Base-by-base conservation (phyloP, 1,140 invertebrate species). In the Drosophila leontia region DNA sequence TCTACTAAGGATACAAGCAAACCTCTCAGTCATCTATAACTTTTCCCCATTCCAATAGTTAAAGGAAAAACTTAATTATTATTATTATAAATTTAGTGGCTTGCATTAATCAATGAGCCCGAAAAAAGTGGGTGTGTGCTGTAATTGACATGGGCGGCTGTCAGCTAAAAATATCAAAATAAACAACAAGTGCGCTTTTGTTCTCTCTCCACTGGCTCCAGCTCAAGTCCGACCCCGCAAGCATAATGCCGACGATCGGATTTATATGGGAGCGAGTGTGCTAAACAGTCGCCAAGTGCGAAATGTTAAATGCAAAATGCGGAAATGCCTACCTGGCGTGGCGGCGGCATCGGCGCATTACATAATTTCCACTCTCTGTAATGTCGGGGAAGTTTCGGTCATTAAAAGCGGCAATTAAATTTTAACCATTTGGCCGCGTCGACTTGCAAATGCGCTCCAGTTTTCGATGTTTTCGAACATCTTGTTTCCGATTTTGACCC, bases 381-480 rank as follows among this genome's bases (percentile, higher is more conserved):
- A 72, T 78, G 63, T 71, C 80, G 80, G 84, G 84, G 84, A 88
- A 88, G 84, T 88, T 88, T 88, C 64, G 58, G 81, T 75, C 74
- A 88, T 84, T 84, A 88, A 88, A 81, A 70, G 15, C 39, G 57
- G 76, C 70, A 80, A 84, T 83, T 51, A 71, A 85, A 69, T 65
- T 71, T 64, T 29, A 5, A 78, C 59, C 70, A 86, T 83, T 88
- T 80, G 80, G 85, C 70, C 74, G 74, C 69, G 67, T 75, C 84
- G 84, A 88, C 84, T 88, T 81, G 72, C 69, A 84, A 88, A 90
- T 88, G 84, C 84, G 84, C 84, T 88, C 84, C 84, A 81, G 74
- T 78, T 88, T 75, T 56, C 37, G 13, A 80, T 78, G 48, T 58
- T 71, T 48, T 13, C 50, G 32, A 29, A 29, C 26, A 29, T 39